Evolutionary conservation across 2,113 vertebrate genomes (phyloP).

Genomic region (Galemys pyrenaicus): DNA sequence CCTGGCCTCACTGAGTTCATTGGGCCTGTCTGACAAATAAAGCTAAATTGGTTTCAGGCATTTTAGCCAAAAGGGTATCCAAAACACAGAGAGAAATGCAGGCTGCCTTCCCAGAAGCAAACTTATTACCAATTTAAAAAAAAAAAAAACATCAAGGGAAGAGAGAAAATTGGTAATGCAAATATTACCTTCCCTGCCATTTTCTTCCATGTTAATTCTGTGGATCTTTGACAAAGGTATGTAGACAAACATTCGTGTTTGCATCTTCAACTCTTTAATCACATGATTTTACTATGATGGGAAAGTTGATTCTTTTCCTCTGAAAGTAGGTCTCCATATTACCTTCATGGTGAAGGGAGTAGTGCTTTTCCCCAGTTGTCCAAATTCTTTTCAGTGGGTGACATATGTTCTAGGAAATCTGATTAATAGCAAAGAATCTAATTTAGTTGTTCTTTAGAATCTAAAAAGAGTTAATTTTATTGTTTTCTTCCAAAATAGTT

Average conservation of each 20-base stretch:
- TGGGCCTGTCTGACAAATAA: background rate
- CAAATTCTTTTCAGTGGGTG: background rate
- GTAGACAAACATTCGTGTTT: background rate
- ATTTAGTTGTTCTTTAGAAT: background rate
- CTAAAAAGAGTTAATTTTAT: background rate
- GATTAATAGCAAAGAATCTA: background rate
- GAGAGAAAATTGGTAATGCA: background rate
- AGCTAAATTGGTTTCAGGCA: background rate
- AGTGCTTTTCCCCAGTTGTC: background rate
- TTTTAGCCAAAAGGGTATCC: background rate
- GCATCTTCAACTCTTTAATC: background rate
- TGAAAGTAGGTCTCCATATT: background rate
- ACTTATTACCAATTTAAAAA: background rate
- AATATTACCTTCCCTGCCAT: background rate
- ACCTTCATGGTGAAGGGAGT: background rate
- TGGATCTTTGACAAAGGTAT: background rate
- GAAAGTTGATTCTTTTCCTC: background rate
- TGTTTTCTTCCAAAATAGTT: conserved; percentile 5
- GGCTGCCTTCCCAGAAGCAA: background rate
- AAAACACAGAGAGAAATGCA: background rate
- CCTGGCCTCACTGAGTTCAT: background rate
- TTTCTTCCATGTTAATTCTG: background rate
- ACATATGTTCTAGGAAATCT: background rate
- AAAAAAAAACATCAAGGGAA: background rate
- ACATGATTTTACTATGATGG: background rate